Percentiles rank a stretch among this genome's conserved stretches.
These are phyloP conservation scores for Odontomachus brunneus DNA, from an alignment of 1,140 invertebrate genomes.

Conservation along the genomic window DNA sequence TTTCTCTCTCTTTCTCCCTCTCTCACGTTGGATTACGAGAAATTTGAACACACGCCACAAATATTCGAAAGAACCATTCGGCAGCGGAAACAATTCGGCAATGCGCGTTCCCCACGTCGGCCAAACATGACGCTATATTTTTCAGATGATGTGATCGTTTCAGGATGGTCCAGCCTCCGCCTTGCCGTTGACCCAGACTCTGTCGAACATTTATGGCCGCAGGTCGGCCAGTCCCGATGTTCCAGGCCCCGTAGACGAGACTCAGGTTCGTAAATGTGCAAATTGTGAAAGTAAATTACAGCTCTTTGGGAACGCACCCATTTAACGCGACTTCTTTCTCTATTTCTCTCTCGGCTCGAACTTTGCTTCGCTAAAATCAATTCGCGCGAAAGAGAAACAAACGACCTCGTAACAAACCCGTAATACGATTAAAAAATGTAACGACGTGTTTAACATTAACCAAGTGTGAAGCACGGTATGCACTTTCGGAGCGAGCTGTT, in stretches of 20 bases:
- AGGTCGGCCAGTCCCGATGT: slow-evolving; percentile 81
- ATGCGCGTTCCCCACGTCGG: slow-evolving; percentile 41
- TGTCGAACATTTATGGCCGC: slow-evolving; percentile 83
- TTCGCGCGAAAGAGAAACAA: not conserved
- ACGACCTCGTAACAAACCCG: not conserved
- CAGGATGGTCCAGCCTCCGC: slow-evolving; percentile 81
- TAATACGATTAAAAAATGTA: slow-evolving; percentile 6
- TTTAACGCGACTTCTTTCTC: not conserved
- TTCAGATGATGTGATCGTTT: slow-evolving; percentile 72
- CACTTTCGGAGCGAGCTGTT: not conserved
- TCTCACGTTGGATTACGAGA: too few species aligned
- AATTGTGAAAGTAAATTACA: slow-evolving; percentile 32
- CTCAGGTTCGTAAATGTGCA: slow-evolving; percentile 79
- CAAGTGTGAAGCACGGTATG: not conserved
- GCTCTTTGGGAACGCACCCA: not conserved
- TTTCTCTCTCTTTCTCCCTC: not conserved
- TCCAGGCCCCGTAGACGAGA: slow-evolving; percentile 77
- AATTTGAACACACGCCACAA: not conserved
- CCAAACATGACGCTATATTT: slow-evolving; percentile 36
- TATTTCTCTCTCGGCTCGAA: not conserved
- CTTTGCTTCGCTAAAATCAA: not conserved
- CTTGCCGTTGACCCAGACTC: slow-evolving; percentile 81
- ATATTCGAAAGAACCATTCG: slow-evolving; percentile 11
- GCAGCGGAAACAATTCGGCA: not conserved
- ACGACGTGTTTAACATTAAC: not conserved